Conservation (phyloP, 2,888 invertebrate species). For the Napeogenes inachia region DNA sequence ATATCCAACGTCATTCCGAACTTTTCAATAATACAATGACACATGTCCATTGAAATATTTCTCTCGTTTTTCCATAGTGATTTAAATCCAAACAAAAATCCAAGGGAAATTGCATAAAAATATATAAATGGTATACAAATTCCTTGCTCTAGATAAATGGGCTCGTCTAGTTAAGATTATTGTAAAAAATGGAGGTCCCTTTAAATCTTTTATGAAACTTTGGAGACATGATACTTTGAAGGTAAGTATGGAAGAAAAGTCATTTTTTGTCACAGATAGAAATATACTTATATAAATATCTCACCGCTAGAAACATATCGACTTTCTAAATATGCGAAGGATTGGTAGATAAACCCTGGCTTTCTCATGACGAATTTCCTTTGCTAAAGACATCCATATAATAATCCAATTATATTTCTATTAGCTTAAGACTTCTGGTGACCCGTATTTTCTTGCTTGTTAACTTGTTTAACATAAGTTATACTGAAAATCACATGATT, state of each 20-base stretch:
- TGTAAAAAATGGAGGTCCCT: constrained; percentile 81
- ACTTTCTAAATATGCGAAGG: too few species aligned
- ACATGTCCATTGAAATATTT: not conserved
- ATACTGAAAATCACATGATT: too few species aligned
- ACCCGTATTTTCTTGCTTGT: too few species aligned
- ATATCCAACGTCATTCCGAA: too few species aligned
- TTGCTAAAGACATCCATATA: not conserved
- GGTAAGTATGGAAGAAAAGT: constrained; percentile 45
- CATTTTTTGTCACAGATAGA: too few species aligned
- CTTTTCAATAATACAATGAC: not conserved
- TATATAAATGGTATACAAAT: constrained; percentile 25
- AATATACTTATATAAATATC: too few species aligned
- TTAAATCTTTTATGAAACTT: constrained; percentile 40
- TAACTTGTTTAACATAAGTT: too few species aligned
- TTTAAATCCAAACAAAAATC: too few species aligned
- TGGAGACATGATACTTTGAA: constrained; percentile 61
- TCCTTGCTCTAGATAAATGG: constrained; percentile 82
- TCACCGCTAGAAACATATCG: too few species aligned
- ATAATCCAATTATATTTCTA: not conserved
- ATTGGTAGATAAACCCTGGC: too few species aligned
- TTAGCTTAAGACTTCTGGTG: not conserved
- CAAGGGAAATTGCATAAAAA: not conserved
- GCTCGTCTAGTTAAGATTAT: constrained; percentile 78
- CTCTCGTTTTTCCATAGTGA: not conserved
- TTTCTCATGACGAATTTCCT: too few species aligned